Percentiles rank a stretch among this genome's conserved stretches.
phyloP scores from a whole-genome alignment of 2,797 vertebrate species.

The Philypnodon macrostomus region DNA sequence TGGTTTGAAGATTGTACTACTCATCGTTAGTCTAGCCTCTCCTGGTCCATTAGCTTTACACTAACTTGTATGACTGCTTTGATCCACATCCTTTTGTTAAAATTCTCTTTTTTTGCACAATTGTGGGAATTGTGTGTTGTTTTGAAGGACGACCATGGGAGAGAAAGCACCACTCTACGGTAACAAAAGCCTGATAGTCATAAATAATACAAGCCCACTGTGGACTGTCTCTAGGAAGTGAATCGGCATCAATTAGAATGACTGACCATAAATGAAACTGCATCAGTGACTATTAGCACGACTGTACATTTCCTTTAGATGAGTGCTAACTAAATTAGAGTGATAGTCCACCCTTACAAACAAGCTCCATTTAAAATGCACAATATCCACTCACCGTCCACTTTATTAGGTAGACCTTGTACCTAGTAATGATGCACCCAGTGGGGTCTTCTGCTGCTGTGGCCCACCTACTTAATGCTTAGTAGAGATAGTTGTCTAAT shows the following conservation, averaged over 20 bases:
- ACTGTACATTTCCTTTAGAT: background rate
- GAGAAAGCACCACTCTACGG: conserved; percentile 5
- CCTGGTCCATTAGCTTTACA: background rate
- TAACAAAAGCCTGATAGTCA: conserved; percentile 21
- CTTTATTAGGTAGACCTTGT: too few relatives aligned
- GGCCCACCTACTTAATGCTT: too few relatives aligned
- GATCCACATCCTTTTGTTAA: background rate
- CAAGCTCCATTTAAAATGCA: background rate
- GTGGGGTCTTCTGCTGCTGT: too few relatives aligned
- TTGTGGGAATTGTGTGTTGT: conserved; percentile 11
- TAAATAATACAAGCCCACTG: conserved; percentile 42
- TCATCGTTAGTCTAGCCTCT: background rate
- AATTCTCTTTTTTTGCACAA: conserved; percentile 3
- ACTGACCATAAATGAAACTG: background rate
- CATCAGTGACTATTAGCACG: background rate
- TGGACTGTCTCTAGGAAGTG: conserved; percentile 1
- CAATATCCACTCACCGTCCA: background rate
- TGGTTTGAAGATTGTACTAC: conserved; percentile 4
- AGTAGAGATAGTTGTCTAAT: too few relatives aligned
- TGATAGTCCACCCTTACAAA: too few relatives aligned
- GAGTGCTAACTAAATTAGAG: background rate
- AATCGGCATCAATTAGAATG: background rate
- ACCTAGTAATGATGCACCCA: too few relatives aligned
- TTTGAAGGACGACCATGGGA: background rate
- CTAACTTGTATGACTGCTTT: background rate